Evolutionary conservation across 2,797 vertebrate species (phyloP), one percentile per base, ranked within the genome.

Genomic region (Acridotheres tristis): DNA sequence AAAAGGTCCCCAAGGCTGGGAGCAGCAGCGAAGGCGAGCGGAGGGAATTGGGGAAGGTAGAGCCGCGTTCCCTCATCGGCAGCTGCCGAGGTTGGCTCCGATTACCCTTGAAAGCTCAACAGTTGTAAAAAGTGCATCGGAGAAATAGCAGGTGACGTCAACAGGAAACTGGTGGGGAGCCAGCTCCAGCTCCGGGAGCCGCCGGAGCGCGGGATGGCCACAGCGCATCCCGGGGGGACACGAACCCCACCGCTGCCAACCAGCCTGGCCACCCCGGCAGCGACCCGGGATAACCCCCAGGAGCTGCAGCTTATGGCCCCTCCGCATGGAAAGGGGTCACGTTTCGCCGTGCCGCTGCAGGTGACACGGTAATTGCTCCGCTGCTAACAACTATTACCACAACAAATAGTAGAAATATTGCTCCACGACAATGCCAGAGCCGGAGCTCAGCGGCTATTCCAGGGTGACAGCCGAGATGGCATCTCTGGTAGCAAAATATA

Each of bases 101-200:
- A 65, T 97, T 96, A 95, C 97, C 94, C 93, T 89, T 85, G 95
- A 95, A 96, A 96, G 93, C 97, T 78, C 93, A 47, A 89, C 90
- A 94, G 96, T 97, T 97, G 96, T 94, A 96, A 90, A 94, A 96
- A 78, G 81, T 94, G 97, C 94, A 91, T 96, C 94, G 26, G 82
- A n/a, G 80, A 95, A 96, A 96, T 92, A 94, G 91, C 90, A 67
- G 69, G 18, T 97, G 97, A 97, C 97, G 96, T 97, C 94, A 97
- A 95, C 94, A 97, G 97, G 97, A 97, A 97, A 96, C 95, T 90
- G 92, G 91, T 96, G 89, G 47, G 75, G 58, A 76, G 94, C 97
- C 94, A 94, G 55, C 45, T 84, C 91, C 97, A 93, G 95, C 93
- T 54, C 90, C 69, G 30, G 95, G 94, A 96, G 96, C 90, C 90